These are phyloP conservation scores for Ammodramus savannarum DNA, from an alignment of 2,113 vertebrate species.

Conservation along the genomic window DNA sequence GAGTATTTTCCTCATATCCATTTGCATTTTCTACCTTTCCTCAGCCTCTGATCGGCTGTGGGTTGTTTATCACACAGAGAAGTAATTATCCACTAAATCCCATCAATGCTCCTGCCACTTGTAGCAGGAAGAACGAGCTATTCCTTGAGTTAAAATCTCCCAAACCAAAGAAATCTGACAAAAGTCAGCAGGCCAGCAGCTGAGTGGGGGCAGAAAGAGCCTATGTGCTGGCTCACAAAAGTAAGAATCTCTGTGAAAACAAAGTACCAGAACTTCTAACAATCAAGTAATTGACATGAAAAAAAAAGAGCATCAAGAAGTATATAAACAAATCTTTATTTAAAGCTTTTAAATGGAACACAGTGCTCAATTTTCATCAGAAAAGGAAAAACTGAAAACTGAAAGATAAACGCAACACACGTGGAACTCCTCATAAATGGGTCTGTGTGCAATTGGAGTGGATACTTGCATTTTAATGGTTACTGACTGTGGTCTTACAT, in stretches of 20 bases:
- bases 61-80: not conserved
- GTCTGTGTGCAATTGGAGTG: not conserved
- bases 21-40: not conserved
- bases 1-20: not conserved
- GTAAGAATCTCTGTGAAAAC: not conserved
- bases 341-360: slow-evolving; percentile 24
- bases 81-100: not conserved
- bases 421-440: not conserved
- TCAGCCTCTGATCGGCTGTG: not conserved
- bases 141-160: not conserved
- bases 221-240: too few species aligned
- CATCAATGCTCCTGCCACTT: not conserved
- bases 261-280: not conserved
- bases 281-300: not conserved
- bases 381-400: not conserved
- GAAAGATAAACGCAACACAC: not conserved
- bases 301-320: not conserved
- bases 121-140: accelerated
- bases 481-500: not conserved
- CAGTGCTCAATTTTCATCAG: not conserved
- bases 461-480: not conserved
- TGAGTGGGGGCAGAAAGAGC: not conserved
- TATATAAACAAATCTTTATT: slow-evolving; percentile 39
- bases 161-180: not conserved
- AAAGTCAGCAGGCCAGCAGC: not conserved